Conservation (phyloP, 2,113 vertebrate genomes). For the Dasyornis broadbenti region DNA sequence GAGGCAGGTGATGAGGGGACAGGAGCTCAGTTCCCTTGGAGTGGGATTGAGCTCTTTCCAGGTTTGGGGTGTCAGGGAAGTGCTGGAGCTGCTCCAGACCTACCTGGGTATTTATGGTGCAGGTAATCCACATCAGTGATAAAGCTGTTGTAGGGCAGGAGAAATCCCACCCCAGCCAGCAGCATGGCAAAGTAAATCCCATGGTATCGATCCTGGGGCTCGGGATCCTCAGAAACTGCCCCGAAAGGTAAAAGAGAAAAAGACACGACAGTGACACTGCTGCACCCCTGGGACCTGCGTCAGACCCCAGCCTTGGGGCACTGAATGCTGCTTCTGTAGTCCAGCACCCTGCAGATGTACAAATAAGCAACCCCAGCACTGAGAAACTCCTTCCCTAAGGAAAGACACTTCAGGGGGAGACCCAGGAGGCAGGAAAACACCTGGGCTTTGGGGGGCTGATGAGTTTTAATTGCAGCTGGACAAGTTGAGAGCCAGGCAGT, state of each 20-base stretch:
- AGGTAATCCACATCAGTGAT: constrained; percentile 97
- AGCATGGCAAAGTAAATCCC: constrained; percentile 98
- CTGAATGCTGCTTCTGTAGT: neutral
- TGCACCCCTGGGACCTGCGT: neutral
- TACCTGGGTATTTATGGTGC: constrained; percentile 94
- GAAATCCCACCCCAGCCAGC: constrained; percentile 94
- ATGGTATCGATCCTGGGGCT: constrained; percentile 91
- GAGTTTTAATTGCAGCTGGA: neutral
- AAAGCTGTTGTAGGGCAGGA: constrained; percentile 98
- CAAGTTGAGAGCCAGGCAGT: neutral
- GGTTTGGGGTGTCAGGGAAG: neutral
- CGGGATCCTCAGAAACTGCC: constrained; percentile 78
- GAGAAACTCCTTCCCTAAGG: neutral
- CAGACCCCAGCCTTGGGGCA: fast-evolving
- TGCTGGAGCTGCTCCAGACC: neutral
- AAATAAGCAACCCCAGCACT: neutral
- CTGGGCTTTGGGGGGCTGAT: neutral
- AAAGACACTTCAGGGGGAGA: neutral
- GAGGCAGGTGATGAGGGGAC: neutral
- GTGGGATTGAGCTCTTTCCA: fast-evolving
- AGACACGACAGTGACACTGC: neutral
- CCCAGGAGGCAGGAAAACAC: neutral
- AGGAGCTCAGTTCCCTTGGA: neutral
- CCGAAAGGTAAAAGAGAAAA: neutral
- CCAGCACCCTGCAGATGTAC: neutral